Percentiles rank a stretch among this genome's conserved stretches.
Evolutionary conservation across 2,888 invertebrate species (phyloP).

Genomic region (Ceratothoa steindachneri): DNA sequence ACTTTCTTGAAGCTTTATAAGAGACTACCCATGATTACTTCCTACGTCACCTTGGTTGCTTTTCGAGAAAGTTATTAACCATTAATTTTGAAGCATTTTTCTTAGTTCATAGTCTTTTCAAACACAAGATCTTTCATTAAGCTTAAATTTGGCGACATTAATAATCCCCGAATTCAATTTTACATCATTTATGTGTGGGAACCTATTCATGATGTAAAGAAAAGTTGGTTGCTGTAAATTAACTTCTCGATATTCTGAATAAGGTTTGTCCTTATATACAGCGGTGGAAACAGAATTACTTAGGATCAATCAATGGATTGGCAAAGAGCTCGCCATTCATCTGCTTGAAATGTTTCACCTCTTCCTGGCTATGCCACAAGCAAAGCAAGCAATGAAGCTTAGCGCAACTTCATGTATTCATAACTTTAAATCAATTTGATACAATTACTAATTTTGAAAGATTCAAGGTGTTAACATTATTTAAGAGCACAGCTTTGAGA

Average conservation of each 20-base stretch:
- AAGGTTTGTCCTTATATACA: background rate
- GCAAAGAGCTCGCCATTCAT: background rate
- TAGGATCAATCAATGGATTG: background rate
- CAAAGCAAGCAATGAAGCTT: background rate
- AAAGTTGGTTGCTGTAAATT: background rate
- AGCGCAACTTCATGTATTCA: background rate
- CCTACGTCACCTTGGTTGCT: background rate
- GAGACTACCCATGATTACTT: background rate
- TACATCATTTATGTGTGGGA: background rate
- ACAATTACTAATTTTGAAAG: background rate
- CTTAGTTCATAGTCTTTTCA: background rate
- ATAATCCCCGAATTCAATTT: background rate
- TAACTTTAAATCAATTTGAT: background rate
- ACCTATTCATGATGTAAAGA: background rate
- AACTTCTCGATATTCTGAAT: background rate
- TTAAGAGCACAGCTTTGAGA: too few relatives aligned
- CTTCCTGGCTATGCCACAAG: background rate
- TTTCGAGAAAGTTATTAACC: background rate
- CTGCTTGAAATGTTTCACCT: background rate
- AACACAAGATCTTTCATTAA: background rate
- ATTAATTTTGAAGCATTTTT: background rate
- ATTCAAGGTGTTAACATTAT: background rate
- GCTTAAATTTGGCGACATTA: background rate
- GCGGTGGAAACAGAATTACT: background rate
- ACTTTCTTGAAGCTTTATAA: too few relatives aligned